Base-by-base conservation (phyloP, 2,113 vertebrate genomes). In the Aldabrachelys gigantea region DNA sequence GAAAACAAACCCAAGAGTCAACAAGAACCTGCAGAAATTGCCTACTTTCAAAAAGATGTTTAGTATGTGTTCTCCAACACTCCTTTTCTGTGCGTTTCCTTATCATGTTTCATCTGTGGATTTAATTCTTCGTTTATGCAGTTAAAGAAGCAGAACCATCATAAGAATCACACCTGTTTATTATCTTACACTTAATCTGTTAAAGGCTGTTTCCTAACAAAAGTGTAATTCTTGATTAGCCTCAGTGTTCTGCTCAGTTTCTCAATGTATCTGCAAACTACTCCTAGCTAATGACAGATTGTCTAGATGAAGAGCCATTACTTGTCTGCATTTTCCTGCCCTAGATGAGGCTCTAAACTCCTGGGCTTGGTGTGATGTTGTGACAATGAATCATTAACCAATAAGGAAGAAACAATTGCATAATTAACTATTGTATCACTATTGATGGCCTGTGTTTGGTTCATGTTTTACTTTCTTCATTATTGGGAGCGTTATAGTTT, bases 141-240 rank as follows among this genome's bases (percentile, higher is more conserved):
- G 91, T 84, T 76, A 50, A 80, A 96, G 93, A 38, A 94, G 91
- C 2, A 8, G 91, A 89, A 92, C 52, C 82, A 62, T 49, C 3
- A 0, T 44, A 90, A 90, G 24, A 84, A 95, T 90, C 84, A 95
- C 95, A 96, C 94, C 94, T 94, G 95, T 24, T 95, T 93, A 92
- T 90, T 96, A 88, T 53, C 93, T 97, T 52, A 85, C 92, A 49
- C n/a, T 69, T 88, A 97, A 98, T 95, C 96, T 97, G 89, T 97
- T 97, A 96, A 96, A 91, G 95, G 95, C 96, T 87, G 80, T 82
- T 98, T 95, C 92, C 95, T 94, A 91, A 97, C 96, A 80, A 94
- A 97, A 94, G 81, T 62, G 91, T 89, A 97, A 93, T 97, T 97
- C 97, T 98, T 96, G 97, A 97, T 98, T 98, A 98, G 84, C 85